Conservation (phyloP, 2,797 vertebrate species). For the Malurus leucopterus region DNA sequence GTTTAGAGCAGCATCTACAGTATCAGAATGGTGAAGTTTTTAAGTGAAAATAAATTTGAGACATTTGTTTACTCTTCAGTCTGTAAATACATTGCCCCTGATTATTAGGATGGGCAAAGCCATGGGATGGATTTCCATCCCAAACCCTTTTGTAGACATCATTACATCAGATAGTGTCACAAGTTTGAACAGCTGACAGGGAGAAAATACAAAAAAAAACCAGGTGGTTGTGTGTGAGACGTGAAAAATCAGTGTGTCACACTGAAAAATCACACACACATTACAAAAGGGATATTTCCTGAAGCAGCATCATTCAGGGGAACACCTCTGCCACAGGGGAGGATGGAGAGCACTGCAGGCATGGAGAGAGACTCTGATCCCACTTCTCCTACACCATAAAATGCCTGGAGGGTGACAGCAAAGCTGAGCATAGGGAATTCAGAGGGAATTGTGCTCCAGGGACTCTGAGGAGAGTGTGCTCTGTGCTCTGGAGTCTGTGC, state of each 20-base stretch:
- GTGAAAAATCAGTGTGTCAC: neutral
- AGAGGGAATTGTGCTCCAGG: accelerated
- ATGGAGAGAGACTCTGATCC: neutral
- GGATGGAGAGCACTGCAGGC: neutral
- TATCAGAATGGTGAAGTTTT: neutral
- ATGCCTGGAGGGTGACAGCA: neutral
- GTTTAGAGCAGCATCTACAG: neutral
- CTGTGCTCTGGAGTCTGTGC: neutral
- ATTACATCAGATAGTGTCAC: no score
- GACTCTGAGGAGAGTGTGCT: neutral
- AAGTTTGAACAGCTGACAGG: neutral
- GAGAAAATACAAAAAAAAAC: accelerated
- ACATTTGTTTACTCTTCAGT: neutral
- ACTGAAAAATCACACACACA: no score
- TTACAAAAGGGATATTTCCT: neutral
- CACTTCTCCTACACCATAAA: neutral
- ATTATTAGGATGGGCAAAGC: accelerated
- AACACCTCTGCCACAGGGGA: neutral
- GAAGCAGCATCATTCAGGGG: neutral
- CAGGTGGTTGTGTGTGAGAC: accelerated
- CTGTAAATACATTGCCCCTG: neutral
- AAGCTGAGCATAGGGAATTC: neutral
- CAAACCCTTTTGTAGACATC: neutral
- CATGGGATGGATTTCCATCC: neutral
- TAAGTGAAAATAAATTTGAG: neutral